These are phyloP conservation scores for Latrodectus geometricus DNA, from an alignment of 1,140 invertebrate genomes.

Conservation along the genomic window DNA sequence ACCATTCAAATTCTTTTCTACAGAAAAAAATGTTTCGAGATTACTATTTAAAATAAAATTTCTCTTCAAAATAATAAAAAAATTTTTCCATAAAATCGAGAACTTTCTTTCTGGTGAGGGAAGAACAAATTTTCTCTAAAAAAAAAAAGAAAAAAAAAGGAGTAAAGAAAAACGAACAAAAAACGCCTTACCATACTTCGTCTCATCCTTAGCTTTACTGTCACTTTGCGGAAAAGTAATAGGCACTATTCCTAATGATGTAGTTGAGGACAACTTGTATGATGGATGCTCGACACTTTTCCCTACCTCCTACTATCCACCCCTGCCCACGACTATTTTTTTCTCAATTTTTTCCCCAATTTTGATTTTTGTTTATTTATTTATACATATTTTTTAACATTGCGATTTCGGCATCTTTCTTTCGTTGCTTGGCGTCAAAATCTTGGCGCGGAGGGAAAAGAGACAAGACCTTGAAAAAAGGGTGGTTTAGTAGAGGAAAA, in stretches of 20 bases:
- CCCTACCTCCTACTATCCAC: background rate
- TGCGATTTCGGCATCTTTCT: background rate
- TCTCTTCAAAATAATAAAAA: background rate
- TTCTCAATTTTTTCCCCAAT: background rate
- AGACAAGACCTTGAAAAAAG: conserved; percentile 4
- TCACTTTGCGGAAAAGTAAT: conserved; percentile 16
- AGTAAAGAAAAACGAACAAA: background rate
- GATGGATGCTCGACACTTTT: conserved; percentile 1
- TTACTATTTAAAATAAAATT: background rate
- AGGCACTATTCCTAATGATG: conserved; percentile 31
- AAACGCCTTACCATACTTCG: too few relatives aligned
- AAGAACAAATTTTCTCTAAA: too few relatives aligned
- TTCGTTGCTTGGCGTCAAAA: background rate
- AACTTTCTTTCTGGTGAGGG: too few relatives aligned
- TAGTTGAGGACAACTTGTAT: conserved; percentile 33
- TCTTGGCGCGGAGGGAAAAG: background rate
- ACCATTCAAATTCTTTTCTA: background rate
- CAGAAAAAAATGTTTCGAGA: background rate
- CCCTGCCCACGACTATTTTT: background rate
- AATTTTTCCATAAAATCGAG: background rate
- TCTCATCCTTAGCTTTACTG: background rate
- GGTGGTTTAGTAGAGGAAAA: background rate
- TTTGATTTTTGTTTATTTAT: background rate
- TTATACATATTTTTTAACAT: background rate
- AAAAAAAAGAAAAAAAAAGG: too few relatives aligned